phyloP scores from a whole-genome alignment of 2,797 vertebrate genomes.

The Nasua narica region DNA sequence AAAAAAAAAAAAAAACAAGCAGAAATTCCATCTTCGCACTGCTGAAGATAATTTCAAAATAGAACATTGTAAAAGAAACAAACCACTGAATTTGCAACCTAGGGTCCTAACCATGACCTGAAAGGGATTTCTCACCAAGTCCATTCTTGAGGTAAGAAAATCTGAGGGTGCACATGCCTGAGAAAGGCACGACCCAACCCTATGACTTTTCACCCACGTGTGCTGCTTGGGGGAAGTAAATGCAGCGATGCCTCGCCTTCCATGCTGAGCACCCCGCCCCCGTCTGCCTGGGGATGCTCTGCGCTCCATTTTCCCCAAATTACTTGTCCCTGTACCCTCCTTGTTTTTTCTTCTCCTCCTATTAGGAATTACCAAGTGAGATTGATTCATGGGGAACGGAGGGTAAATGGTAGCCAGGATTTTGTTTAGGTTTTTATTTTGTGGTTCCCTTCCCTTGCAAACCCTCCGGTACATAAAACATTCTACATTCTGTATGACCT shows the following conservation, averaged over 20 bases:
- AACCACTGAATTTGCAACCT: not conserved
- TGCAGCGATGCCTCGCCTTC: constrained; percentile 73
- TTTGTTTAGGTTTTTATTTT: constrained; percentile 70
- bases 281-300: constrained; percentile 56
- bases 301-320: constrained; percentile 48
- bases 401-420: constrained; percentile 76
- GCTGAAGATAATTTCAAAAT: not conserved
- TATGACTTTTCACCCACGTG: constrained; percentile 13
- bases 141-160: not conserved
- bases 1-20: not conserved
- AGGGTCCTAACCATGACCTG: accelerated
- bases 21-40: not conserved
- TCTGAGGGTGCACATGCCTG: no score
- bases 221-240: constrained; percentile 75
- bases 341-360: constrained; percentile 78
- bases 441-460: not conserved
- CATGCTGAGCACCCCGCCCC: constrained; percentile 62
- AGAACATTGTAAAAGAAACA: not conserved
- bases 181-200: not conserved
- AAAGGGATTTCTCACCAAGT: not conserved
- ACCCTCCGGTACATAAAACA: constrained; percentile 85
- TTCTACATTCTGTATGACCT: constrained; percentile 89
- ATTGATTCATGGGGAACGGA: constrained; percentile 77
- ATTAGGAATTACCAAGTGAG: constrained; percentile 77
- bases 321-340: constrained; percentile 61